A percentile compares a stretch with the other conserved stretches of the same genome.
Evolutionary conservation across 2,888 invertebrate genomes (phyloP).

Genomic region (Linnaemya vulpina): DNA sequence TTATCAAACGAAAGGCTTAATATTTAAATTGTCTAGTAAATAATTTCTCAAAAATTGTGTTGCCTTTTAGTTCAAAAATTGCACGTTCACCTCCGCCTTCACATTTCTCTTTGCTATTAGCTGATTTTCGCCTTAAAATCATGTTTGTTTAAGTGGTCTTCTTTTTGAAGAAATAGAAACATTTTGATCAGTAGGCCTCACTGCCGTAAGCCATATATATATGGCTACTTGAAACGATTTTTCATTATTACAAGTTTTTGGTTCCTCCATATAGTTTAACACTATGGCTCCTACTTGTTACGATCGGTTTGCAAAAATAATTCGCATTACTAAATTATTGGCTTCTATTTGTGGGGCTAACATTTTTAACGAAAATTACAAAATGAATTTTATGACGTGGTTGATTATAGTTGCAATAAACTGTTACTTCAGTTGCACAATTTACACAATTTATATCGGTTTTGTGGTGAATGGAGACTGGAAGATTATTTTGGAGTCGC

Average conservation of each 20-base stretch:
- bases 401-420: conserved; percentile 56
- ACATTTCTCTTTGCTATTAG: no score
- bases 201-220: neutral
- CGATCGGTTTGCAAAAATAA: conserved; percentile 20
- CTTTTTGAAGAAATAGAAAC: no score
- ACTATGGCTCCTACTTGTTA: conserved; percentile 24
- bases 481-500: conserved; percentile 73
- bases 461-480: conserved; percentile 72
- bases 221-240: neutral
- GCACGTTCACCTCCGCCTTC: no score
- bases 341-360: conserved; percentile 73
- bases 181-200: no score
- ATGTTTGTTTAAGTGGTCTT: no score
- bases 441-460: conserved; percentile 76
- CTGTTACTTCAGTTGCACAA: conserved; percentile 71
- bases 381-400: conserved; percentile 73
- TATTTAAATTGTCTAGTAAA: no score
- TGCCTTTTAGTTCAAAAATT: no score
- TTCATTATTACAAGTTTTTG: neutral
- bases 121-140: no score
- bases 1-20: no score
- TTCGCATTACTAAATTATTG: neutral
- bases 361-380: conserved; percentile 71
- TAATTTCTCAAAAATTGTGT: no score
- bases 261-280: neutral